Percentiles rank a stretch among this genome's conserved stretches.
phyloP scores from a whole-genome alignment of 2,797 vertebrate species.

The Acipenser ruthenus region DNA sequence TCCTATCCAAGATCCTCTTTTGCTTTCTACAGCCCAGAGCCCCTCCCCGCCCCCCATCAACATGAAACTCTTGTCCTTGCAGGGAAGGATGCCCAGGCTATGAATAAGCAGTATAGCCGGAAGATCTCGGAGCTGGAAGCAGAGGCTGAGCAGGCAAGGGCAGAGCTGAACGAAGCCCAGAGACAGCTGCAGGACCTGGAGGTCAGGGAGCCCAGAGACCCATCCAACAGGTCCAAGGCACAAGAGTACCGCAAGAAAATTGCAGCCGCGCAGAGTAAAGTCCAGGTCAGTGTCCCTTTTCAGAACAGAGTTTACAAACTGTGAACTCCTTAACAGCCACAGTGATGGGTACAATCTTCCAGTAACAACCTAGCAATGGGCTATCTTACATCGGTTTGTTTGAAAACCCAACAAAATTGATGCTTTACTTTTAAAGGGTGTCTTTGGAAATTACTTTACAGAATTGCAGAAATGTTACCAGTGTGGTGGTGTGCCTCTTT shows the following conservation, averaged over 20 bases:
- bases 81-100: slow-evolving; percentile 90
- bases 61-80: slow-evolving; percentile 16
- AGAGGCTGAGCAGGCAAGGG: slow-evolving; percentile 76
- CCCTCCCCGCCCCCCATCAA: neutral
- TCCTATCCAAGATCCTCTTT: neutral
- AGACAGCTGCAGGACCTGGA: slow-evolving; percentile 89
- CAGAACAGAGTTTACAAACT: too few species aligned
- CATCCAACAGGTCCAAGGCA: slow-evolving; percentile 69
- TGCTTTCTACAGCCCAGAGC: neutral
- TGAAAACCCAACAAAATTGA: too few species aligned
- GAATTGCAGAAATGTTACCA: too few species aligned
- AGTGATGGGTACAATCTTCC: neutral
- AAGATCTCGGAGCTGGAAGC: slow-evolving; percentile 85
- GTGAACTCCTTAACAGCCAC: too few species aligned
- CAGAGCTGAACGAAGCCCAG: slow-evolving; percentile 83
- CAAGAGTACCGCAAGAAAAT: slow-evolving; percentile 88
- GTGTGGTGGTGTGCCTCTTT: too few species aligned
- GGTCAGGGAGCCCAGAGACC: slow-evolving; percentile 60
- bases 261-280: slow-evolving; percentile 84
- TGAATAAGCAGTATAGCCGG: slow-evolving; percentile 88
- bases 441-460: too few species aligned
- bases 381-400: neutral
- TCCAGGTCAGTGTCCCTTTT: slow-evolving; percentile 62
- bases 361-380: neutral
- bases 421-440: too few species aligned